These are phyloP conservation scores for Melozone crissalis DNA, from an alignment of 2,113 vertebrate species.

Conservation along the genomic window DNA sequence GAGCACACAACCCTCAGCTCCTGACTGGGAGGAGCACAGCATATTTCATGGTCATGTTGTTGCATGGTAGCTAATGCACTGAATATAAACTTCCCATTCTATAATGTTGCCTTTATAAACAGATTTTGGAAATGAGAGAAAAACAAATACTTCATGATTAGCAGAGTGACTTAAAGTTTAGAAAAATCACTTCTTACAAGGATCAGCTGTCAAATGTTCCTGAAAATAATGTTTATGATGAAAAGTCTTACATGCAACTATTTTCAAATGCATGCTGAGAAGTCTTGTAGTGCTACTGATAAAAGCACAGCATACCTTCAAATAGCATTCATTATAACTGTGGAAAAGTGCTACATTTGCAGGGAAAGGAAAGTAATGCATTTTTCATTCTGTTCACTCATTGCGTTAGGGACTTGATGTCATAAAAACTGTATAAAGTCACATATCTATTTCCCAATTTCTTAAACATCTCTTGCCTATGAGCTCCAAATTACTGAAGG, in stretches of 20 bases:
- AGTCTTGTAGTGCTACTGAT: background rate
- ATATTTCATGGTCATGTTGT: background rate
- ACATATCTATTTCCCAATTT: background rate
- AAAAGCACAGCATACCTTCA: background rate
- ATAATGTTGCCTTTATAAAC: background rate
- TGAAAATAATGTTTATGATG: background rate
- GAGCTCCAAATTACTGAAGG: background rate
- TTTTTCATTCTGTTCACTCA: background rate
- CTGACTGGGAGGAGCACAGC: accelerated
- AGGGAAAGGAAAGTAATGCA: background rate
- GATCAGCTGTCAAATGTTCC: background rate
- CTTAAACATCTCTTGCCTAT: background rate
- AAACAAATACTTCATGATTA: background rate
- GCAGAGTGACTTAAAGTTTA: background rate
- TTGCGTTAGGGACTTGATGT: background rate
- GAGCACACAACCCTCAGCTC: background rate
- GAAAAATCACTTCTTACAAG: background rate
- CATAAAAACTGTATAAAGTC: background rate
- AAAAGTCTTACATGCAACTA: constrained; percentile 12
- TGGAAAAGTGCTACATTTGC: background rate
- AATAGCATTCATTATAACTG: background rate
- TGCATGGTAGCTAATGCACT: background rate
- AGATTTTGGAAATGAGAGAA: background rate
- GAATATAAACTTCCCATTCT: background rate
- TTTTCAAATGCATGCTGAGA: background rate